phyloP scores from a whole-genome alignment of 2,797 vertebrate genomes.

The Acanthiza pusilla region DNA sequence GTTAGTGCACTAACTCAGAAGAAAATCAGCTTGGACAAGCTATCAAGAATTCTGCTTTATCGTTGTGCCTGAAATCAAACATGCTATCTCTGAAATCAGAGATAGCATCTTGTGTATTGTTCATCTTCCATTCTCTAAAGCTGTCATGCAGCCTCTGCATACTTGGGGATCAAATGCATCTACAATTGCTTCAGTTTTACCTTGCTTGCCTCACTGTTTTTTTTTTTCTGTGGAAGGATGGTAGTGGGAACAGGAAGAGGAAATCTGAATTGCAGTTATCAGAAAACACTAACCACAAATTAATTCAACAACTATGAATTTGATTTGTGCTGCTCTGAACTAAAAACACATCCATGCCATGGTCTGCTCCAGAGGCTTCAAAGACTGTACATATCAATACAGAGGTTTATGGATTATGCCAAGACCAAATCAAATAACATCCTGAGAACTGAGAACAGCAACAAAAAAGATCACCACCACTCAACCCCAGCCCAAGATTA shows the following conservation, averaged over 20 bases:
- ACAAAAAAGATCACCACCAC: not conserved
- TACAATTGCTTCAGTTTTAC: not conserved
- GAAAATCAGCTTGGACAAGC: not conserved
- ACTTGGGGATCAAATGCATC: not conserved
- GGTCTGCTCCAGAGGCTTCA: not conserved
- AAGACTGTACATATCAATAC: not conserved
- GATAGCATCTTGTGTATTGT: not conserved
- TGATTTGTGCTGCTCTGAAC: not conserved
- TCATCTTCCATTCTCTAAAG: not conserved
- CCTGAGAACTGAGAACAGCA: not conserved
- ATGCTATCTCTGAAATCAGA: not conserved
- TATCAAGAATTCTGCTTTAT: not conserved
- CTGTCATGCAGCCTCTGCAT: not conserved
- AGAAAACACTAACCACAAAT: not conserved
- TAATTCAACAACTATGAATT: not conserved
- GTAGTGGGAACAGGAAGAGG: not conserved
- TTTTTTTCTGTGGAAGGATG: not conserved
- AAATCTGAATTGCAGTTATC: not conserved
- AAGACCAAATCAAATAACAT: not conserved
- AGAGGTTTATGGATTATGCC: not conserved
- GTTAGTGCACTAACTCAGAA: not conserved
- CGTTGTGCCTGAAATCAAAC: not conserved
- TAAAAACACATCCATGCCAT: not conserved
- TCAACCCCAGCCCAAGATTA: not conserved
- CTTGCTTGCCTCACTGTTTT: not conserved